These are phyloP conservation scores for Fistularia tabacaria DNA, from an alignment of 2,797 vertebrate genomes.

Conservation along the genomic window DNA sequence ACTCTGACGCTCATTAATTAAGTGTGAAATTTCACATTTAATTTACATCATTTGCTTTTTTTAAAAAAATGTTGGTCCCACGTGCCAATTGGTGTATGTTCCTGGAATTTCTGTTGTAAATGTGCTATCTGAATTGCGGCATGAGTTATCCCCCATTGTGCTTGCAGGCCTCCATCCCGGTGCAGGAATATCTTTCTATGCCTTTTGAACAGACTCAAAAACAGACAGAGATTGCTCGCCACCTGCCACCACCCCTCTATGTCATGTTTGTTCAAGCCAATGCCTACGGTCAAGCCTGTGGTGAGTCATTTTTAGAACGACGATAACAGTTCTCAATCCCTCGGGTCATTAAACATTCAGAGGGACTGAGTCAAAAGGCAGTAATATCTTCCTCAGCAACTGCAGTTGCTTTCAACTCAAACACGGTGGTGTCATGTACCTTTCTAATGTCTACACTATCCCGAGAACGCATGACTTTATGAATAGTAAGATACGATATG, in stretches of 20 bases:
- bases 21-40: not conserved
- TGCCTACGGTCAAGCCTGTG: slow-evolving; percentile 94
- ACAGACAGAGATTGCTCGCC: slow-evolving; percentile 88
- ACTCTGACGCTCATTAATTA: not conserved
- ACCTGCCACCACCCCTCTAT: slow-evolving; percentile 92
- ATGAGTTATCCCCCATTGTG: slow-evolving; percentile 2
- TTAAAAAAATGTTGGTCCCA: not conserved
- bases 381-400: not conserved
- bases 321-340: not conserved
- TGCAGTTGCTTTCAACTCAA: not conserved
- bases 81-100: not conserved
- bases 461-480: not conserved
- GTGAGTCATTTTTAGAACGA: slow-evolving; percentile 67
- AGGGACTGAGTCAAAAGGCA: not conserved
- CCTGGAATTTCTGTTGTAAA: too few species aligned
- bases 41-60: not conserved
- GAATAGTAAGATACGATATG: not conserved
- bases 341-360: not conserved
- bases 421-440: not conserved
- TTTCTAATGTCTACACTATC: not conserved
- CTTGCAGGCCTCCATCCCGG: slow-evolving; percentile 88
- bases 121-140: not conserved
- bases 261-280: slow-evolving; percentile 95
- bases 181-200: slow-evolving; percentile 95
- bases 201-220: slow-evolving; percentile 94